These are phyloP conservation scores for Danio aesculapii DNA, from an alignment of 2,797 vertebrate species.

Conservation along the genomic window DNA sequence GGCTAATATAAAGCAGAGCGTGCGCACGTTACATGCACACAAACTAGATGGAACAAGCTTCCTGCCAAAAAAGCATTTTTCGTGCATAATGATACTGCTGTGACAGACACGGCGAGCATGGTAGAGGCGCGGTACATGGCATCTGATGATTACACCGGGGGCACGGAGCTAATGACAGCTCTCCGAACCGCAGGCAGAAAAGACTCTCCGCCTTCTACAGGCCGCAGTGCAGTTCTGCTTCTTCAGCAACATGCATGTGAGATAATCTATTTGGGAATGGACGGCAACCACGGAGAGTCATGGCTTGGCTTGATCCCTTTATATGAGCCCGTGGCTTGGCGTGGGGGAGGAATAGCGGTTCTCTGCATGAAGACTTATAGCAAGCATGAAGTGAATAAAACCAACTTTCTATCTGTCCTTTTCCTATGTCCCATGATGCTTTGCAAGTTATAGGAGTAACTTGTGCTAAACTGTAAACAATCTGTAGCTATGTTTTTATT, in stretches of 20 bases:
- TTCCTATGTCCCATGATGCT: no score
- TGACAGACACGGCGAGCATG: conserved; percentile 77
- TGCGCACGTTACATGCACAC: conserved; percentile 2
- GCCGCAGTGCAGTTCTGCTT: conserved; percentile 48
- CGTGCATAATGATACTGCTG: conserved; percentile 80
- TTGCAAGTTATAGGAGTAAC: no score
- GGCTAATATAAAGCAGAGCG: conserved; percentile 61
- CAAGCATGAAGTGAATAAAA: conserved; percentile 4
- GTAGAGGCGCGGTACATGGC: conserved; percentile 71
- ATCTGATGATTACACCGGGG: conserved; percentile 80
- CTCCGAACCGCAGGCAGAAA: conserved; percentile 68
- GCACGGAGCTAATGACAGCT: conserved; percentile 79
- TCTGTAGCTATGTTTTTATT: no score
- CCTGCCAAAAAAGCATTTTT: conserved; percentile 69
- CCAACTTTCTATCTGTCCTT: neutral
- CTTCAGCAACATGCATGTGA: conserved; percentile 70
- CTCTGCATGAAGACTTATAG: conserved; percentile 35
- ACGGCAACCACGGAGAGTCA: conserved; percentile 68
- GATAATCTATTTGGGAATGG: conserved; percentile 77
- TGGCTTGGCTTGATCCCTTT: conserved; percentile 62
- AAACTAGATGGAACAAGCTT: conserved; percentile 76
- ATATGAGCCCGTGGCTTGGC: conserved; percentile 31
- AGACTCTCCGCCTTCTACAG: conserved; percentile 44
- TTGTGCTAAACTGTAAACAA: no score
- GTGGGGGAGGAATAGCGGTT: conserved; percentile 39